A percentile compares a stretch with the other conserved stretches of the same genome.
Conservation (phyloP, 2,888 invertebrate genomes). For the Mythimna pallens region DNA sequence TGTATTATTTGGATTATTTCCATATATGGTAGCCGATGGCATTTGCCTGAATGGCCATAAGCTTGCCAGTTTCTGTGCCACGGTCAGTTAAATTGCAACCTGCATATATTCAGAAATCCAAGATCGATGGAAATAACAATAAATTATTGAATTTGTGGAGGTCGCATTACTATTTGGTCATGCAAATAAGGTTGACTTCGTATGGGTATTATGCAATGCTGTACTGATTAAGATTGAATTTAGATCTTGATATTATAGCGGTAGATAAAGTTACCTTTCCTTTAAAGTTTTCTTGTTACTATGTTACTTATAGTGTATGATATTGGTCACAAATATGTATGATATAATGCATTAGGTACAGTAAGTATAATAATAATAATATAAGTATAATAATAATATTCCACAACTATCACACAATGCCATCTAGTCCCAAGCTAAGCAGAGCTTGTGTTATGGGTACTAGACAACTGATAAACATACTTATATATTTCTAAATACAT, state of each 20-base stretch:
- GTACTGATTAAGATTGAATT: slow-evolving; percentile 40
- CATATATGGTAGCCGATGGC: slow-evolving; percentile 22
- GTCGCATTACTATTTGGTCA: slow-evolving; percentile 31
- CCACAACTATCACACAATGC: too few species aligned
- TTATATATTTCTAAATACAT: too few species aligned
- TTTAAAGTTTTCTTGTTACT: slow-evolving; percentile 9
- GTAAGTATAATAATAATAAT: too few species aligned
- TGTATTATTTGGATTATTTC: slow-evolving; percentile 22
- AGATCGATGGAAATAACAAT: slow-evolving; percentile 63
- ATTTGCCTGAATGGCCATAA: slow-evolving; percentile 33
- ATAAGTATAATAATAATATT: too few species aligned
- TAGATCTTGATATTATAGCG: slow-evolving; percentile 22
- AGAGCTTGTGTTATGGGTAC: too few species aligned
- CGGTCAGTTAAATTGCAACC: slow-evolving; percentile 40
- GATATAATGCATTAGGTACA: background rate
- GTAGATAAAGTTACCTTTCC: slow-evolving; percentile 23
- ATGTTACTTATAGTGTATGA: background rate
- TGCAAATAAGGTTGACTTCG: slow-evolving; percentile 34
- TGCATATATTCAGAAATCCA: slow-evolving; percentile 54
- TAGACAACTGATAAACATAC: too few species aligned
- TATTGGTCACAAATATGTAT: background rate
- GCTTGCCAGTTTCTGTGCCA: slow-evolving; percentile 48
- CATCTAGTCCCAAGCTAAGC: too few species aligned
- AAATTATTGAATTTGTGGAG: slow-evolving; percentile 53
- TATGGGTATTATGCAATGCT: slow-evolving; percentile 44